These are phyloP conservation scores for Numenius arquata DNA, from an alignment of 2,113 vertebrate species.

Conservation along the genomic window DNA sequence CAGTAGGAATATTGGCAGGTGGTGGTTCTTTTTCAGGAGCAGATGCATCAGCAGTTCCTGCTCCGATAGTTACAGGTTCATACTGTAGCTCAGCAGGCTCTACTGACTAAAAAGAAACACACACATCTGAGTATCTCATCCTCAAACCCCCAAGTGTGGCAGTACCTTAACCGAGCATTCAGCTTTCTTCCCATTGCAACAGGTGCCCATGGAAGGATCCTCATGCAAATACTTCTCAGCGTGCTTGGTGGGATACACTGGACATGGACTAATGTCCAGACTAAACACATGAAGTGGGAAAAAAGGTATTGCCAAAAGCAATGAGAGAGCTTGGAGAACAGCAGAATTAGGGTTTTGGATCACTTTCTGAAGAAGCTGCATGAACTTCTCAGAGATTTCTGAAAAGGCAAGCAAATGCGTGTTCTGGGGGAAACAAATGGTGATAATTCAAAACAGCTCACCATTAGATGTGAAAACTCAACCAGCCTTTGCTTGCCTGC, in stretches of 20 bases:
- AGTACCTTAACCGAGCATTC: accelerated
- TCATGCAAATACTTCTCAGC: background rate
- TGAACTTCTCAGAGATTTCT: background rate
- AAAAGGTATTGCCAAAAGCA: background rate
- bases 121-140: background rate
- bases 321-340: background rate
- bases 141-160: background rate
- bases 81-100: constrained; percentile 63
- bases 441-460: background rate
- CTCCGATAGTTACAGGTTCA: constrained; percentile 56
- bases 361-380: background rate
- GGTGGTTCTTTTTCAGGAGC: constrained; percentile 71
- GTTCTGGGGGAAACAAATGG: background rate
- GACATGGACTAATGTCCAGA: background rate
- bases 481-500: background rate
- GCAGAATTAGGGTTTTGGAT: background rate
- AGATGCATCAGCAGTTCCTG: background rate
- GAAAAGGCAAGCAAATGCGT: background rate
- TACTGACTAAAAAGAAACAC: constrained; percentile 20
- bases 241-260: background rate
- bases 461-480: background rate
- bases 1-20: constrained; percentile 76
- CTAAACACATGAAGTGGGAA: background rate
- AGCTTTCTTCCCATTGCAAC: too few species aligned
- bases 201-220: background rate